phyloP scores from a whole-genome alignment of 1,140 invertebrate genomes.

The Drosophila azteca region DNA sequence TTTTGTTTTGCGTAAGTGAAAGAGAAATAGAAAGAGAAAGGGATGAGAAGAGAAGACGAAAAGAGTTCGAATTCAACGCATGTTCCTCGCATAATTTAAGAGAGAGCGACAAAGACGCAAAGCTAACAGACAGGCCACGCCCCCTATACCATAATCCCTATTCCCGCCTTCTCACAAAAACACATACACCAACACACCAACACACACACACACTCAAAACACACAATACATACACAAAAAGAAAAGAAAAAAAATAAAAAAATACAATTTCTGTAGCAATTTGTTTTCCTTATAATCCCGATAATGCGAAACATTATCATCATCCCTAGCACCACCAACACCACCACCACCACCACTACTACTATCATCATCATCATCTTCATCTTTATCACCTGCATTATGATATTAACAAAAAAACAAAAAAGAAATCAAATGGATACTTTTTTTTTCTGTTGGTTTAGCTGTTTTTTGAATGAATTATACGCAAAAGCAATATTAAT shows the following conservation, averaged over 20 bases:
- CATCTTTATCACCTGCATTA: slow-evolving; percentile 18
- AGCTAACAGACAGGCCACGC: slow-evolving; percentile 36
- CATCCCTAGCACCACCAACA: slow-evolving; percentile 12
- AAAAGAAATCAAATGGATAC: slow-evolving; percentile 20
- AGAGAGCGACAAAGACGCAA: slow-evolving; percentile 63
- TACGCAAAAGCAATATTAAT: slow-evolving; percentile 81
- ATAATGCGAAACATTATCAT: slow-evolving; percentile 29
- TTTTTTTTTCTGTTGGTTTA: slow-evolving; percentile 73
- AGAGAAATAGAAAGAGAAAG: neutral
- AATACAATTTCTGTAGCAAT: slow-evolving; percentile 55
- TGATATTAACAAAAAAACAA: slow-evolving; percentile 32
- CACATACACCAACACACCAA: neutral
- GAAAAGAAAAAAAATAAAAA: slow-evolving; percentile 20
- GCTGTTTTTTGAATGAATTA: slow-evolving; percentile 80
- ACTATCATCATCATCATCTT: slow-evolving; percentile 2
- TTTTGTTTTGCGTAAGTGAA: slow-evolving; percentile 42
- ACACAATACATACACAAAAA: slow-evolving; percentile 14
- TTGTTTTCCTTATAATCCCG: slow-evolving; percentile 63
- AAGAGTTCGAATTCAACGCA: slow-evolving; percentile 73
- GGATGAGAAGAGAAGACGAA: slow-evolving; percentile 5
- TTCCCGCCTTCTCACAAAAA: neutral
- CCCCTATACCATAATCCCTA: neutral
- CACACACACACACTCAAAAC: slow-evolving; percentile 8
- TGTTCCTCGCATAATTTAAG: slow-evolving; percentile 81
- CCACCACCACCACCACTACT: slow-evolving; percentile 10